Evolutionary conservation across 2,113 vertebrate genomes (phyloP), one percentile per base, ranked within the genome.

Genomic region (Oophaga pumilio): DNA sequence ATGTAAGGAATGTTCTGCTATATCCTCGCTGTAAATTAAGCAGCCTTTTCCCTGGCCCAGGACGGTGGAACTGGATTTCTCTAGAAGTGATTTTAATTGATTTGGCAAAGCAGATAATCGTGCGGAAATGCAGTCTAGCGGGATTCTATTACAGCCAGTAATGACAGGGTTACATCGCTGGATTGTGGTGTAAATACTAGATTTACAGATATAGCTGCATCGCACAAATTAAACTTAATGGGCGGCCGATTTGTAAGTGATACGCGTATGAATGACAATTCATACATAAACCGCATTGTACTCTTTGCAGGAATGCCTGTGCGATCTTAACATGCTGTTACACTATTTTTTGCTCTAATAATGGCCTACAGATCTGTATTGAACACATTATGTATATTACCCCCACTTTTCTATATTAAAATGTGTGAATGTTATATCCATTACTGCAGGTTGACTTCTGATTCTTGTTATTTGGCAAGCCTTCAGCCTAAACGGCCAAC

Each of bases 111-210:
- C 22, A 15, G 20, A 82, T 26, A 59, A 33, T 80, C 17, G 33
- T 60, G 24, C 6, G 4, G 56, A 60, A 28, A 28, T 80, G 26
- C 56, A 33, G 56, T 18, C 24, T 59, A 80, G 57, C 9, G 4
- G 18, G 57, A 66, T 24, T 7, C 22, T 82, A 50, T 66, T 82
- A 62, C 80, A 66, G 28, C 79, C 76, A 79, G 50, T 57, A 79
- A 82, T 82, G 28, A 82, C 60, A 66, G 80, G 13, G 33, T 82
- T 50, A 43, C 43, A n/a, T 24, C 50, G 59, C 33, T 15, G 24
- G 22, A 24, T 8, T 82, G 33, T n/a, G 33, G 60, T 66, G 80
- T 82, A 50, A 50, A 66, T 24, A n/a, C n/a, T n/a, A 50, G 18
- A 6, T 64, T 20, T 62, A 66, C 60, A 14, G 60, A 15, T 18